These are phyloP conservation scores for Ondatra zibethicus DNA, from an alignment of 2,113 vertebrate species.

Conservation along the genomic window DNA sequence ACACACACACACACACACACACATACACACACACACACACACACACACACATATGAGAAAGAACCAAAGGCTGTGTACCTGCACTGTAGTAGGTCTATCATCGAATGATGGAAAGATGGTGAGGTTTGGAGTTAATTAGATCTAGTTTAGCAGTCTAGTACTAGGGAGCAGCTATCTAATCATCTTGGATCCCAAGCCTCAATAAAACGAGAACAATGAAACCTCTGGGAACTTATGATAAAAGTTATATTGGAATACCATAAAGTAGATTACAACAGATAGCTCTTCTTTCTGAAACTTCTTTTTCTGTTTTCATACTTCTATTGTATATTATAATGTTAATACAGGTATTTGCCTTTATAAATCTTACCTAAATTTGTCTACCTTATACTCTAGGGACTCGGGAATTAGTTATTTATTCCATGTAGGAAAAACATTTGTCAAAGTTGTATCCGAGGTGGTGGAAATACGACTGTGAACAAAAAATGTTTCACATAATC, in stretches of 20 bases:
- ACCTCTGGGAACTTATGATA: not conserved
- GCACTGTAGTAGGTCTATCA: not conserved
- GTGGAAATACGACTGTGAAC: not conserved
- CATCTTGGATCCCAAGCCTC: not conserved
- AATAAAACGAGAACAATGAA: not conserved
- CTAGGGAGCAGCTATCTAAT: not conserved
- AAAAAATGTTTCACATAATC: not conserved
- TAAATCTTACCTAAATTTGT: not conserved
- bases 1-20: no score
- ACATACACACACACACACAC: no score
- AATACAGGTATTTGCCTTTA: not conserved
- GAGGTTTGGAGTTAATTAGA: not conserved
- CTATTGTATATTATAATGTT: not conserved
- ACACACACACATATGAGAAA: no score
- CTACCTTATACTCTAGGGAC: not conserved
- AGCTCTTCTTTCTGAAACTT: not conserved
- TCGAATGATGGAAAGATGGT: not conserved
- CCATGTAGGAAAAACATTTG: not conserved
- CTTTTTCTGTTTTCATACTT: not conserved
- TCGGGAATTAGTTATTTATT: not conserved
- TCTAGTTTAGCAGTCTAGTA: not conserved
- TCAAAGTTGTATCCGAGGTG: not conserved
- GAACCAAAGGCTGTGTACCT: not conserved
- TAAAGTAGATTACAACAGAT: not conserved
- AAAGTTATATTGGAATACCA: not conserved